phyloP scores from a whole-genome alignment of 2,888 invertebrate genomes.

The Amiota mariae region DNA sequence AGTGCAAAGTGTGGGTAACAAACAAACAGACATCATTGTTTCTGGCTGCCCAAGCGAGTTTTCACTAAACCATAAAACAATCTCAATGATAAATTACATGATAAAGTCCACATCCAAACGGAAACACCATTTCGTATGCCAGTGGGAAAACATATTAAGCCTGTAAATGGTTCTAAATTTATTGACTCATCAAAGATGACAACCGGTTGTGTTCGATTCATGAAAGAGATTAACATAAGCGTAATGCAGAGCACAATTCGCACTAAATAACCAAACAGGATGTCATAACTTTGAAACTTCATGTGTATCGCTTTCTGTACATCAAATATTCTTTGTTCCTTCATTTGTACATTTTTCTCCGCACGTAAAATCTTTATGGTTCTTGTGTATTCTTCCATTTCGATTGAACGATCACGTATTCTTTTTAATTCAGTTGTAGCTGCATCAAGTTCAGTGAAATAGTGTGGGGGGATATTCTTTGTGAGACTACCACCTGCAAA shows the following conservation, averaged over 20 bases:
- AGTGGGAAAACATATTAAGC: slow-evolving; percentile 75
- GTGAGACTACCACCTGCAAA: slow-evolving; percentile 34
- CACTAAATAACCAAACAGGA: slow-evolving; percentile 69
- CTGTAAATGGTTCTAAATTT: slow-evolving; percentile 74
- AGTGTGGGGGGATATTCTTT: not conserved
- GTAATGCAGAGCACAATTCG: slow-evolving; percentile 70
- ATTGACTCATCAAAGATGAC: slow-evolving; percentile 73
- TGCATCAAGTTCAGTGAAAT: slow-evolving; percentile 42
- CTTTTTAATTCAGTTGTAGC: slow-evolving; percentile 56
- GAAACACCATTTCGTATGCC: slow-evolving; percentile 74
- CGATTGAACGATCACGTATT: slow-evolving; percentile 49
- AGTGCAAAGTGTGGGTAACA: not conserved
- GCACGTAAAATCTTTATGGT: slow-evolving; percentile 66
- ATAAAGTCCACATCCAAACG: slow-evolving; percentile 75
- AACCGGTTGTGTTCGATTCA: slow-evolving; percentile 74
- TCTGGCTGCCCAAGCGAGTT: slow-evolving; percentile 32
- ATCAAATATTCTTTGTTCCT: slow-evolving; percentile 49
- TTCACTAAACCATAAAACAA: slow-evolving; percentile 58
- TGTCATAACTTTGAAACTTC: slow-evolving; percentile 58
- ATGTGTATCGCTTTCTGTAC: slow-evolving; percentile 49
- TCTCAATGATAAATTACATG: slow-evolving; percentile 74
- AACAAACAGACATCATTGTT: slow-evolving; percentile 8
- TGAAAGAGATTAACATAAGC: slow-evolving; percentile 71
- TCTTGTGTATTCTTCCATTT: slow-evolving; percentile 59
- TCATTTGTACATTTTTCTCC: slow-evolving; percentile 58